Evolutionary conservation across 2,888 invertebrate genomes (phyloP), one percentile per base, ranked within the genome.

Genomic region (Drosophila emarginata): DNA sequence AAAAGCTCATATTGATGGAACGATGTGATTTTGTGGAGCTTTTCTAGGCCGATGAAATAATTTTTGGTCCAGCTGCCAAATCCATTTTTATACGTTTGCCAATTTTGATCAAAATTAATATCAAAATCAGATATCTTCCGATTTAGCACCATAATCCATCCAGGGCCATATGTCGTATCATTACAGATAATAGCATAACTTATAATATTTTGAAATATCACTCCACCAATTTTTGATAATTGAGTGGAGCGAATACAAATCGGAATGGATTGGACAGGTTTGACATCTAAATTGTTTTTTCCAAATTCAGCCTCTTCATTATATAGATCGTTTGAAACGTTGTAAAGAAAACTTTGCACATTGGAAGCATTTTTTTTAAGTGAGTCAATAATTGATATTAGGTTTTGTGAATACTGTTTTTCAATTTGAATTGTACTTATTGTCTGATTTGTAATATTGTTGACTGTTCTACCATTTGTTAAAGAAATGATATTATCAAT

Each of bases 1-100:
- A 94, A 90, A 61, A 95, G 86, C 80, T 95, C 93, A 62, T 93
- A 92, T 0, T 60, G 67, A 12, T 92, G 86, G 0, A 70, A 70
- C 2, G 74, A 59, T 12, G 87, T 89, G 14, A 89, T 50, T 0
- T 91, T 92, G 86, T 94, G 92, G 1, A 95, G 91, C 74, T 94
- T 94, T 70, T 95, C 94, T 69, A 95, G 87, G 0, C 95, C 95
- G 12, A 95, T 91, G 94, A 95, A 95, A 87, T 94, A 95, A 84
- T 95, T 95, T 0, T 93, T 93, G 0, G 93, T 93, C 12, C 94
- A 89, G 80, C 95, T 94, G 1, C 95, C 95, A 81, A 95, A 95
- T 6, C 95, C 95, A 39, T 92, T 83, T 77, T 94, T 94, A 85
- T 95, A 95, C 56, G 94, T 93, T 0, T 91, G 80, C 94, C 94